A percentile compares a stretch with the other conserved stretches of the same genome.
phyloP scores from a whole-genome alignment of 2,797 vertebrate genomes.

The Distichodus sexfasciatus region DNA sequence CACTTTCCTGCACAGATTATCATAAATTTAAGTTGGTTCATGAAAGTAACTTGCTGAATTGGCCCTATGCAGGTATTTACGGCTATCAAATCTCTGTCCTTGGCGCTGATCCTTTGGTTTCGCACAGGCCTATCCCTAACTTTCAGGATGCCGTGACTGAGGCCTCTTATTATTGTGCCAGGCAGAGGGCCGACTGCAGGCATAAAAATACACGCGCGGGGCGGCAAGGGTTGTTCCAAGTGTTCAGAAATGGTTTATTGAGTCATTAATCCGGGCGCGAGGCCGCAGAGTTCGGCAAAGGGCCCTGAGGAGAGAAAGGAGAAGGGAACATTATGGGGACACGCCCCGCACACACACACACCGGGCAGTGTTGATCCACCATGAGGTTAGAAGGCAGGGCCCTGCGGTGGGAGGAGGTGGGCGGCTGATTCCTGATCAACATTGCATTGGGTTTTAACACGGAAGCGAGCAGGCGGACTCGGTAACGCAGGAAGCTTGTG shows the following conservation, averaged over 20 bases:
- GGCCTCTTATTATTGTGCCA: conserved; percentile 11
- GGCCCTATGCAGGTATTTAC: background rate
- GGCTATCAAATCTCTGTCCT: conserved; percentile 4
- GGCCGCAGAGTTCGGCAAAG: background rate
- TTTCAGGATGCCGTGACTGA: conserved; percentile 17
- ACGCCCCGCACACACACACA: background rate
- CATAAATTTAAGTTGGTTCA: no score
- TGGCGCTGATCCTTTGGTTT: background rate
- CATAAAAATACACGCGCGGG: conserved; percentile 8
- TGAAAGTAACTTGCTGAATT: background rate
- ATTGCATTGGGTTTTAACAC: background rate
- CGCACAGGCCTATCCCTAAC: background rate
- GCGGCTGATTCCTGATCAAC: conserved; percentile 19
- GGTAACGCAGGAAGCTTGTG: conserved; percentile 16
- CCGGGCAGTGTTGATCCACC: no score
- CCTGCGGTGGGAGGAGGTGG: conserved; percentile 18
- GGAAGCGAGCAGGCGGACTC: conserved; percentile 3
- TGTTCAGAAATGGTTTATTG: conserved; percentile 8
- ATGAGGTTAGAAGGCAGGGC: background rate
- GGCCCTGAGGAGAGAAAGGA: background rate
- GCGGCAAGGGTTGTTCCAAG: background rate
- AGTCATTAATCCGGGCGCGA: conserved; percentile 20
- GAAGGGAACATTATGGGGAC: background rate
- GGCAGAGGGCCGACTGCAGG: background rate
- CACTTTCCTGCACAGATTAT: no score